phyloP scores from a whole-genome alignment of 2,888 invertebrate species.

The Drosophila borborema region DNA sequence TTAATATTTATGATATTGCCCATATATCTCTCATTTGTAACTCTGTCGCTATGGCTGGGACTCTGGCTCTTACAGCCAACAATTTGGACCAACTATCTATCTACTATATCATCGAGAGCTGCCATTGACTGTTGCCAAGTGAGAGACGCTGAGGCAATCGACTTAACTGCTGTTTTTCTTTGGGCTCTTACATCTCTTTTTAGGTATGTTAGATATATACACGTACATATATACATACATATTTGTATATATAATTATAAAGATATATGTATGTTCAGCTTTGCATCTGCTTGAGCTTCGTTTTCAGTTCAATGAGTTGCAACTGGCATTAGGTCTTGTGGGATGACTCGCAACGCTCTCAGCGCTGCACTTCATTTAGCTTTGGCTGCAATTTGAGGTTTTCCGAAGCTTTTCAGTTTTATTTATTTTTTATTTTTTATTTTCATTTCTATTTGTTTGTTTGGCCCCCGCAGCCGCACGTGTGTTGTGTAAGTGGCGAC shows the following conservation, averaged over 20 bases:
- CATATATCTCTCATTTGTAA: background rate
- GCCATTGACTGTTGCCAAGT: slow-evolving; percentile 3
- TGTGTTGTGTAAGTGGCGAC: slow-evolving; percentile 21
- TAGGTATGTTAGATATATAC: background rate
- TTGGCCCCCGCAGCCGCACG: background rate
- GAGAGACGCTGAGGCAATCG: slow-evolving; percentile 4
- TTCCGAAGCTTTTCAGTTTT: slow-evolving; percentile 2
- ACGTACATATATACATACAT: background rate
- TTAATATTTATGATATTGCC: background rate
- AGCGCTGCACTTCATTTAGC: slow-evolving; percentile 14
- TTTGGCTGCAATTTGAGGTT: slow-evolving; percentile 11
- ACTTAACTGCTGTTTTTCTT: background rate
- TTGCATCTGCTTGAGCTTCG: slow-evolving; percentile 5
- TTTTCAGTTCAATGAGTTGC: slow-evolving; percentile 14
- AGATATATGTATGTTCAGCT: background rate
- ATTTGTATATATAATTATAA: background rate
- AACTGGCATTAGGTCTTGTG: slow-evolving; percentile 13
- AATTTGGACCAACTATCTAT: slow-evolving; percentile 3
- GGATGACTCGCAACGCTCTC: slow-evolving; percentile 10
- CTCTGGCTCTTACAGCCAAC: background rate
- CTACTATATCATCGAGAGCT: background rate
- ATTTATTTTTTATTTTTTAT: too few relatives aligned
- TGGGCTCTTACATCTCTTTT: background rate
- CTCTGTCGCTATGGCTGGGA: background rate
- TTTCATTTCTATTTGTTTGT: background rate